Evolutionary conservation across 1,140 invertebrate species (phyloP), one percentile per base, ranked within the genome.

Genomic region (Portunus trituberculatus): DNA sequence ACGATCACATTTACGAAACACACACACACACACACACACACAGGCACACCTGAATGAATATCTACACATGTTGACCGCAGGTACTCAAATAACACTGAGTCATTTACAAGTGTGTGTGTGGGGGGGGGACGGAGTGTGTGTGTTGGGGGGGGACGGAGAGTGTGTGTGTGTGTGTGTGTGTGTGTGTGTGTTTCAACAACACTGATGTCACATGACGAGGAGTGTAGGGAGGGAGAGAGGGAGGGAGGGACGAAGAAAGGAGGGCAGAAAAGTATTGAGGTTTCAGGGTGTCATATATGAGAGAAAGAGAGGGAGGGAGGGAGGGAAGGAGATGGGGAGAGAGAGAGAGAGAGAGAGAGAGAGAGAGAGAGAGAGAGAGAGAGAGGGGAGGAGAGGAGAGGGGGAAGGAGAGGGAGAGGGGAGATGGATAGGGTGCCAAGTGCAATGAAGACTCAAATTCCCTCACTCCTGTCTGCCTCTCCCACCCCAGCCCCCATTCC

Each of bases 321-420:
- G 83, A 86, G 12, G n/a, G 28, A 83, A 4, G 76, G 76, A 83
- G 28, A n/a, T 31, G 14, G 83, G 25, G 83, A 86, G 83, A 86
- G 83, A 6, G 83, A 86, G 83, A 25, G 83, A 6, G 83, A 84
- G 83, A 84, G 83, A 84, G 83, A 84, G 83, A 84, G 83, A 84
- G 83, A 84, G 83, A 84, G 83, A 84, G 83, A 84, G 83, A n/a
- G n/a, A n/a, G n/a, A n/a, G 89, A 46, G 45, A 32, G n/a, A 25
- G 45, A 25, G 14, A 28, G 32, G 87, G 14, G n/a, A 28, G 28
- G n/a, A n/a, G n/a, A n/a, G n/a, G n/a, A 87, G 31, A 45, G 88
- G 25, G 88, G 25, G 45, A 48, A 25, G 28, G 89, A 46, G 45
- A 32, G n/a, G 29, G 45, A 25, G 14, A 28, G 32, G 32, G 14